Evolutionary conservation across 2,113 vertebrate genomes (phyloP).

Genomic region (Meleagris gallopavo): DNA sequence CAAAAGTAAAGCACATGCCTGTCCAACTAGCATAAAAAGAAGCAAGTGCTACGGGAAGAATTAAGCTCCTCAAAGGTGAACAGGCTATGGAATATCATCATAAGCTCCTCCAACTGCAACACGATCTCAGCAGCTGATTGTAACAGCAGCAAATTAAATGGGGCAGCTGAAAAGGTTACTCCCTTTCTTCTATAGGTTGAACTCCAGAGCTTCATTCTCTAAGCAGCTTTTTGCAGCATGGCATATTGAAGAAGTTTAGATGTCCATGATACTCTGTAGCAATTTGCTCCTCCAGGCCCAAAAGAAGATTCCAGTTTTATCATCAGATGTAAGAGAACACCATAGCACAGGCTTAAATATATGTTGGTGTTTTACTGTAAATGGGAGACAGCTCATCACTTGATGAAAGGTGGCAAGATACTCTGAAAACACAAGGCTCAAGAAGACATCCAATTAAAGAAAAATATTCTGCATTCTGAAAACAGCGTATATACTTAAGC

Average conservation of each 20-base stretch:
- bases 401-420: background rate
- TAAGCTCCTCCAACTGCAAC: background rate
- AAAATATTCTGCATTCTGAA: constrained; percentile 25
- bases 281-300: background rate
- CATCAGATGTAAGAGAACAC: background rate
- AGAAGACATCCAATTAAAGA: background rate
- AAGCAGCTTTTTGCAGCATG: background rate
- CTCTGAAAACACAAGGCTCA: background rate
- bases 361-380: background rate
- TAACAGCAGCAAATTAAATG: background rate
- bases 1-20: background rate
- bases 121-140: background rate
- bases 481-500: constrained; percentile 26
- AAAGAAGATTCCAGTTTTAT: background rate
- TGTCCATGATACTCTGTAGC: background rate
- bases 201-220: background rate
- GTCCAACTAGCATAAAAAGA: background rate
- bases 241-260: background rate
- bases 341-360: background rate
- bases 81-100: background rate
- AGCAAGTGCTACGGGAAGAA: background rate
- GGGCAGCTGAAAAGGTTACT: background rate
- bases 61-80: background rate
- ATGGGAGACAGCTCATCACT: background rate
- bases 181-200: background rate